Conservation (phyloP, 2,888 invertebrate genomes). For the Xiphydria camelus region DNA sequence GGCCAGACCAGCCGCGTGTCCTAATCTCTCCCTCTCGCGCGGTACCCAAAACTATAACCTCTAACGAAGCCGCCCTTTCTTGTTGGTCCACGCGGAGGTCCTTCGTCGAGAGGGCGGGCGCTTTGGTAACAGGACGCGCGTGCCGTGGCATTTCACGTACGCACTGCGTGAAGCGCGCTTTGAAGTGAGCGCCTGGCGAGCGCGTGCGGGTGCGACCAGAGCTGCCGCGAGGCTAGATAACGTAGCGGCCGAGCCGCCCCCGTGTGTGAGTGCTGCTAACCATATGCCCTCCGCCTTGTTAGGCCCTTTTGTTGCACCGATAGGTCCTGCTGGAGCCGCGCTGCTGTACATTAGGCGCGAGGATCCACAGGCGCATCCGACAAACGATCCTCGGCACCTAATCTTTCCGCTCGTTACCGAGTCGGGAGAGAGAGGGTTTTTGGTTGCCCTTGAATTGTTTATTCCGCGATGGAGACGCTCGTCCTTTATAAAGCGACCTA, state of each 20-base stretch:
- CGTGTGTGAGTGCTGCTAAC: conserved; percentile 24
- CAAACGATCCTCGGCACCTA: conserved; percentile 28
- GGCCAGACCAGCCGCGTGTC: background rate
- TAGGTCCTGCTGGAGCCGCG: conserved; percentile 6
- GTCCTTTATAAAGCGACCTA: no score
- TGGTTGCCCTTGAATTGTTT: no score
- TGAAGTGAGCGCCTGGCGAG: background rate
- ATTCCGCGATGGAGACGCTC: no score
- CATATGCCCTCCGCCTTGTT: conserved; percentile 44
- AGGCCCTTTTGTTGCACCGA: conserved; percentile 31
- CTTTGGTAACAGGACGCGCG: conserved; percentile 56
- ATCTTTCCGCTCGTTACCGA: conserved; percentile 34
- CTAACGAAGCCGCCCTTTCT: background rate
- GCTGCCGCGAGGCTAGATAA: no score
- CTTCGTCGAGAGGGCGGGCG: conserved; percentile 37
- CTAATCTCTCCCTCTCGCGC: conserved; percentile 1
- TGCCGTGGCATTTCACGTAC: conserved; percentile 34
- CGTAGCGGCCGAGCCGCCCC: no score
- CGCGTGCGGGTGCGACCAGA: no score
- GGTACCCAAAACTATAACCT: background rate
- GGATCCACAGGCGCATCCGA: no score
- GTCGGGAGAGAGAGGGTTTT: conserved; percentile 13
- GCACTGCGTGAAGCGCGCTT: background rate
- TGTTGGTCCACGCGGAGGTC: conserved; percentile 2
- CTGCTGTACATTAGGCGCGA: no score